phyloP scores from a whole-genome alignment of 2,888 invertebrate species.

The Myopa testacea region DNA sequence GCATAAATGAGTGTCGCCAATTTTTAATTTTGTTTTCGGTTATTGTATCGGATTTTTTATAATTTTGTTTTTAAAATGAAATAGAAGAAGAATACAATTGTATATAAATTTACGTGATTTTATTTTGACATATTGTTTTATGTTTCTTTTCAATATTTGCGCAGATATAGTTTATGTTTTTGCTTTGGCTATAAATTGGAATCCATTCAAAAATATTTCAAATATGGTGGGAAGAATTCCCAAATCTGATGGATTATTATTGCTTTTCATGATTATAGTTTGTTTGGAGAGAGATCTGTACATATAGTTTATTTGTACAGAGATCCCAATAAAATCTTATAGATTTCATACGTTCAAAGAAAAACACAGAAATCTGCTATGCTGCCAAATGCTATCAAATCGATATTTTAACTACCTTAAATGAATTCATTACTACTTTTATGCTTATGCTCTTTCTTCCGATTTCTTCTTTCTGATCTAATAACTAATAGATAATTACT shows the following conservation, averaged over 20 bases:
- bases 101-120: conserved; percentile 36
- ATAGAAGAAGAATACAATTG: conserved; percentile 46
- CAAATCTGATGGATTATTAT: background rate
- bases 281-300: background rate
- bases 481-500: too few relatives aligned
- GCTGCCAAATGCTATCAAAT: too few relatives aligned
- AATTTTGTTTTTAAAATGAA: conserved; percentile 33
- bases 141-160: background rate
- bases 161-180: conserved; percentile 30
- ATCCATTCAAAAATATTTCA: conserved; percentile 9
- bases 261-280: too few relatives aligned
- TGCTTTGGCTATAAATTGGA: conserved; percentile 36
- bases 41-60: background rate
- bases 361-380: too few relatives aligned
- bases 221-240: conserved; percentile 19
- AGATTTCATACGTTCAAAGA: too few relatives aligned
- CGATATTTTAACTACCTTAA: too few relatives aligned
- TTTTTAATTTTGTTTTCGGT: conserved; percentile 5
- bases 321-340: too few relatives aligned
- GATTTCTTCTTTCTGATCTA: too few relatives aligned
- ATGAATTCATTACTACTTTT: too few relatives aligned
- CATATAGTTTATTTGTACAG: background rate
- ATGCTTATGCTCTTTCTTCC: too few relatives aligned
- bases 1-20: background rate
- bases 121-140: conserved; percentile 44